These are phyloP conservation scores for Arenicola marina DNA, from an alignment of 2,888 invertebrate species.

Conservation along the genomic window DNA sequence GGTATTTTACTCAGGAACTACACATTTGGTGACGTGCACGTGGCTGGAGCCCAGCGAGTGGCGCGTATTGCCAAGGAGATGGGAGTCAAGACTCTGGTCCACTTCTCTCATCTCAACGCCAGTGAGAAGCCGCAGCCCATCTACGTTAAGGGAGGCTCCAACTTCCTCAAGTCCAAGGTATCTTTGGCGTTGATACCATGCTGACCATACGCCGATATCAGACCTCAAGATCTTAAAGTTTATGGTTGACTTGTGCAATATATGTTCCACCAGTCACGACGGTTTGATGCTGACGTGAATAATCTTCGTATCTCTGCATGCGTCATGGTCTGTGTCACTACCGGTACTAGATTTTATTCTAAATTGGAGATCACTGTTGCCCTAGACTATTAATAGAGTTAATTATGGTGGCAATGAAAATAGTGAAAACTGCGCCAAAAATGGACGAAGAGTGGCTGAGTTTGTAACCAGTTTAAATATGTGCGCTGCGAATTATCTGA, in stretches of 20 bases:
- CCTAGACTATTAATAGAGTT: neutral
- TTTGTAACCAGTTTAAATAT: too few species aligned
- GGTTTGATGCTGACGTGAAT: too few species aligned
- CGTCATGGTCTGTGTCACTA: too few species aligned
- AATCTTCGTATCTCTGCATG: too few species aligned
- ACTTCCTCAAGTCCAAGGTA: conserved; percentile 52
- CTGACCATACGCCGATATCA: neutral
- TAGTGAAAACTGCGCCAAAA: too few species aligned
- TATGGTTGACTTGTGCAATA: too few species aligned
- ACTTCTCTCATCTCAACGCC: conserved; percentile 87
- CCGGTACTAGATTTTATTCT: too few species aligned
- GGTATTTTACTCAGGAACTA: conserved; percentile 80
- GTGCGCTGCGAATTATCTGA: too few species aligned
- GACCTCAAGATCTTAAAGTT: too few species aligned
- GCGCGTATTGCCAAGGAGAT: conserved; percentile 76
- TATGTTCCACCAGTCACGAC: too few species aligned
- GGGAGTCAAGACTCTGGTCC: conserved; percentile 90
- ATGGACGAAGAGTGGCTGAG: too few species aligned
- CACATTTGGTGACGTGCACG: conserved; percentile 82
- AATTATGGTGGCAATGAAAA: too few species aligned
- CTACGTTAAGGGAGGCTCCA: conserved; percentile 70
- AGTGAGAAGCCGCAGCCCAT: conserved; percentile 71
- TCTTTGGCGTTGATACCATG: neutral
- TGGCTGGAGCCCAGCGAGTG: conserved; percentile 79
- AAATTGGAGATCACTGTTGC: neutral